phyloP scores from a whole-genome alignment of 1,140 invertebrate genomes.

The Musca vetustissima region DNA sequence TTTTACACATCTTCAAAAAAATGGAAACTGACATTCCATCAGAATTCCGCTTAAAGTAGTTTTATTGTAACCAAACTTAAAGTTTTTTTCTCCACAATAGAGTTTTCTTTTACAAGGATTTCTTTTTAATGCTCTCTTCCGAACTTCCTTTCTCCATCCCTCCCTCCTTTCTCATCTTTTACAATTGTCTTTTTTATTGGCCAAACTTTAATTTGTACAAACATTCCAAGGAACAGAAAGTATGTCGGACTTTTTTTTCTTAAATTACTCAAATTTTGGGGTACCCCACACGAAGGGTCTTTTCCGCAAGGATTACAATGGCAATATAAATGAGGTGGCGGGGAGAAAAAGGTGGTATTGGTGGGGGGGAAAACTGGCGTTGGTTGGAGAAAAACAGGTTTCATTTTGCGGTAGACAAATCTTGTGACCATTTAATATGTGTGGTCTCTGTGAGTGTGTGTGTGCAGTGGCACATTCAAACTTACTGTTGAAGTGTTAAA shows the following conservation, averaged over 20 bases:
- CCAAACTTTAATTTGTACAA: not conserved
- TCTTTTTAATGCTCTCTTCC: not conserved
- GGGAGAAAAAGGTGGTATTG: no score
- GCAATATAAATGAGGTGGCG: no score
- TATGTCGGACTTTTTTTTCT: not conserved
- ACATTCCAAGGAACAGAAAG: not conserved
- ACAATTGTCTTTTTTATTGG: not conserved
- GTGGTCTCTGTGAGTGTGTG: constrained; percentile 5
- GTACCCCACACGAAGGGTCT: no score
- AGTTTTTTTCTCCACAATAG: not conserved
- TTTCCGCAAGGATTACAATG: no score
- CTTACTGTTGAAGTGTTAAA: no score
- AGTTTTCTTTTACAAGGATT: not conserved
- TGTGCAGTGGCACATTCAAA: no score
- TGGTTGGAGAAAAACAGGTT: no score
- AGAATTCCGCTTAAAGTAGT: not conserved
- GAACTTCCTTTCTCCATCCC: no score
- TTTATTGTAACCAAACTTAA: no score
- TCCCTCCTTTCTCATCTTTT: not conserved
- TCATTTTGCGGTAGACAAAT: no score
- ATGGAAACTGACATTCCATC: constrained; percentile 13
- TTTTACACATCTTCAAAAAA: no score
- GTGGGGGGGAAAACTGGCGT: no score
- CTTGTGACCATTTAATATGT: constrained; percentile 3
- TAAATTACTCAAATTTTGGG: not conserved